Evolutionary conservation across 2,797 vertebrate genomes (phyloP), one percentile per base, ranked within the genome.

Genomic region (Helarctos malayanus): DNA sequence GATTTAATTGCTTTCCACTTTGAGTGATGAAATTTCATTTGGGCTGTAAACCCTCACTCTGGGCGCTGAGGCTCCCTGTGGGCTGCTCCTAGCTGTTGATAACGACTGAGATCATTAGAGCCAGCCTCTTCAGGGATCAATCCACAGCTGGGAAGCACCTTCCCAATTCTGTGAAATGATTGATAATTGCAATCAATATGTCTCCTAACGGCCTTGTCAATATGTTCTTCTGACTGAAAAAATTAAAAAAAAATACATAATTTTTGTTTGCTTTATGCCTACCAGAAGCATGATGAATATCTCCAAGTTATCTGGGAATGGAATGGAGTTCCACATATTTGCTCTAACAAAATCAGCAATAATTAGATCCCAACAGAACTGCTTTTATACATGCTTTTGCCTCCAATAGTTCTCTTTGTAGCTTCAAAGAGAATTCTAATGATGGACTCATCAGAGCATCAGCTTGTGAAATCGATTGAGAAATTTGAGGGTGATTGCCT

Each of bases 161-260:
- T 78, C 16, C 19, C 0, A 10, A 91, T 81, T 94, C 81, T 87
- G 80, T 91, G 69, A 79, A 94, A 79, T 85, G 80, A 94, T 49
- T 92, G 83, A 84, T 84, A 89, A 73, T 94, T 91, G 41, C 29
- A 80, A 68, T 95, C 95, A 89, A 59, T 97, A 38, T 91, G 57
- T 71, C 88, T 86, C 80, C 59, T 71, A 91, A 91, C 89, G 88
- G 54, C 12, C 38, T 59, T 94, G 59, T 92, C 56, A 94, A 63
- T 92, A 68, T 69, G 68, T 47, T 73, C 21, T 82, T 81, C 32
- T 89, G 75, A 92, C 59, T 52, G 21, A 59, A 81, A 75, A 89
- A 95, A 56, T 45, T 57, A 75, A 92, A 84, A 25, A 25, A 82
- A 87, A 56, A 81, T 27, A 86, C 12, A 29, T 3, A 18, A 45